Evolutionary conservation across 2,113 vertebrate species (phyloP).

Genomic region (Ptyas mucosa): DNA sequence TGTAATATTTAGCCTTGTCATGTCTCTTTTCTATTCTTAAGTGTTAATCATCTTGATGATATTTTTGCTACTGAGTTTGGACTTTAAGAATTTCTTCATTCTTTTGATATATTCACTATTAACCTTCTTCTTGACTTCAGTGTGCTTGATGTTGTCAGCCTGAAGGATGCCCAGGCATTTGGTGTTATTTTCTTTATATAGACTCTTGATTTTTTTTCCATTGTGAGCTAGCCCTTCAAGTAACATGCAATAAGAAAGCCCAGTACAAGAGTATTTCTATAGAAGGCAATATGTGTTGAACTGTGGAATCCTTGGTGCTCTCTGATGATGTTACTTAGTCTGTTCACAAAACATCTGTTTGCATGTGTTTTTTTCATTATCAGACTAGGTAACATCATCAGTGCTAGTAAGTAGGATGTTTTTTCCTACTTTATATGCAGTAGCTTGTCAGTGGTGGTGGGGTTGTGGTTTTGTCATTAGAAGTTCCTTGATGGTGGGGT

Average conservation of each 20-base stretch:
- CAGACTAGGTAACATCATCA: neutral
- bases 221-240: neutral
- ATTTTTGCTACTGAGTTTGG: too few relatives aligned
- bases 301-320: neutral
- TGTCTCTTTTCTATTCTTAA: too few relatives aligned
- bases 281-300: neutral
- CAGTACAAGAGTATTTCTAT: neutral
- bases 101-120: too few relatives aligned
- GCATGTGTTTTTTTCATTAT: neutral
- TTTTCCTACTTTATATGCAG: neutral
- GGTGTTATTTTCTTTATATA: too few relatives aligned
- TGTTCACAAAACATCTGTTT: neutral
- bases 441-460: neutral
- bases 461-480: neutral
- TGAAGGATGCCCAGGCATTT: too few relatives aligned
- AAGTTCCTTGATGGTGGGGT: neutral
- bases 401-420: neutral
- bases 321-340: neutral
- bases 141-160: too few relatives aligned
- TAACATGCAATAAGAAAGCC: neutral
- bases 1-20: too few relatives aligned
- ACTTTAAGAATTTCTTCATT: too few relatives aligned
- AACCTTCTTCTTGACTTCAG: too few relatives aligned
- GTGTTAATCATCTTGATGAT: too few relatives aligned
- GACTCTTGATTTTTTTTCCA: neutral